Conservation (phyloP, 2,888 invertebrate species). For the Hipparchia semele region DNA sequence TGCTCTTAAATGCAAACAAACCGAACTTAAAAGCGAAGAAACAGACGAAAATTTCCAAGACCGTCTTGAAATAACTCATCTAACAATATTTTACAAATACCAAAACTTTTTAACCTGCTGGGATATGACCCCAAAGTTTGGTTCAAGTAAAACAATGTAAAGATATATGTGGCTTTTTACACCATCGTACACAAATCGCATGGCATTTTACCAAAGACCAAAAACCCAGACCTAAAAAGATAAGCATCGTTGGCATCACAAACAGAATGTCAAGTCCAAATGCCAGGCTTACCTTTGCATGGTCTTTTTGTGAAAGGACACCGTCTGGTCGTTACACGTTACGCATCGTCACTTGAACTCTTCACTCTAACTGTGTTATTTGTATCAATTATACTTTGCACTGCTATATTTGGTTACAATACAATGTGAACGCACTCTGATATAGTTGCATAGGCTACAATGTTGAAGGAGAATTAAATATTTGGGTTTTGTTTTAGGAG, state of each 20-base stretch:
- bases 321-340: slow-evolving; percentile 29
- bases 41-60: not conserved
- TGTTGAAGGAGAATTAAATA: not conserved
- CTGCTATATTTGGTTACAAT: not conserved
- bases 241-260: slow-evolving; percentile 27
- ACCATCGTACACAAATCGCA: not conserved
- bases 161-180: no score
- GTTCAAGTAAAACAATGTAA: not conserved
- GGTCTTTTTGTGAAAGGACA: slow-evolving; percentile 32
- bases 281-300: slow-evolving; percentile 26
- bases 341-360: slow-evolving; percentile 35
- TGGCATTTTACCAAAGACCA: slow-evolving; percentile 12
- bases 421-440: not conserved
- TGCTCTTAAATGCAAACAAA: not conserved
- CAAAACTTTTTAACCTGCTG: not conserved
- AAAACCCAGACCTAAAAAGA: slow-evolving; percentile 25
- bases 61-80: not conserved
- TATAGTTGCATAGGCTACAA: not conserved
- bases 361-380: slow-evolving; percentile 29
- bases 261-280: slow-evolving; percentile 35
- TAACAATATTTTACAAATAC: not conserved
- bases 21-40: not conserved
- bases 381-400: slow-evolving; percentile 1
- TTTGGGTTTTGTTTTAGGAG: not conserved
- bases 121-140: not conserved